Percentiles rank a stretch among this genome's conserved stretches.
Evolutionary conservation across 2,113 vertebrate genomes (phyloP).

Genomic region (Romanogobio albipinnatus): DNA sequence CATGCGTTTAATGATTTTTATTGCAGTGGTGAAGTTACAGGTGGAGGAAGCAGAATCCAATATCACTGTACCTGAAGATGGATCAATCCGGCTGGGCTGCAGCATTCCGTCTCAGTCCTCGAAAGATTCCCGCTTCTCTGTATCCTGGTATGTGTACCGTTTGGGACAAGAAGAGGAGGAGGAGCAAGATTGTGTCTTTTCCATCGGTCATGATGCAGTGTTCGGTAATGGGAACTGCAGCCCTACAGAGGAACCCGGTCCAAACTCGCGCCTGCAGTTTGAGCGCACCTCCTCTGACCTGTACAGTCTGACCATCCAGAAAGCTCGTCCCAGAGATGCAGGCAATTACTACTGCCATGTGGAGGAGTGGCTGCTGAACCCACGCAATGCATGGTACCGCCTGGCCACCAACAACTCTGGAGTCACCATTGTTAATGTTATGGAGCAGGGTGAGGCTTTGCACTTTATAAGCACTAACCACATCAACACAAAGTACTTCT

Average conservation of each 20-base stretch:
- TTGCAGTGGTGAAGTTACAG: slow-evolving; percentile 85
- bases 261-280: slow-evolving; percentile 86
- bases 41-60: slow-evolving; percentile 88
- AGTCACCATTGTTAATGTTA: slow-evolving; percentile 81
- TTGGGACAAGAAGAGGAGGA: slow-evolving; percentile 60
- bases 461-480: not conserved
- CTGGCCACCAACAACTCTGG: slow-evolving; percentile 89
- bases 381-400: slow-evolving; percentile 88
- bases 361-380: slow-evolving; percentile 93
- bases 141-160: slow-evolving; percentile 88
- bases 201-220: slow-evolving; percentile 80
- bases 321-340: slow-evolving; percentile 74
- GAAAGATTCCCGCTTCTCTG: slow-evolving; percentile 88
- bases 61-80: slow-evolving; percentile 83
- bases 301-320: slow-evolving; percentile 89
- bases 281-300: slow-evolving; percentile 84
- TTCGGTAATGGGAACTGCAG: slow-evolving; percentile 86
- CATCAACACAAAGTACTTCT: not conserved
- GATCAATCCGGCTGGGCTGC: slow-evolving; percentile 87
- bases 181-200: slow-evolving; percentile 71
- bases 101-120: slow-evolving; percentile 89
- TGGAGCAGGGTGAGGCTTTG: slow-evolving; percentile 79
- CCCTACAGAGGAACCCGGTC: slow-evolving; percentile 77
- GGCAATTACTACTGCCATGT: slow-evolving; percentile 92
- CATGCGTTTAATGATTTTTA: slow-evolving; percentile 42